Conservation (phyloP, 2,113 vertebrate species). For the Argyrosomus japonicus region DNA sequence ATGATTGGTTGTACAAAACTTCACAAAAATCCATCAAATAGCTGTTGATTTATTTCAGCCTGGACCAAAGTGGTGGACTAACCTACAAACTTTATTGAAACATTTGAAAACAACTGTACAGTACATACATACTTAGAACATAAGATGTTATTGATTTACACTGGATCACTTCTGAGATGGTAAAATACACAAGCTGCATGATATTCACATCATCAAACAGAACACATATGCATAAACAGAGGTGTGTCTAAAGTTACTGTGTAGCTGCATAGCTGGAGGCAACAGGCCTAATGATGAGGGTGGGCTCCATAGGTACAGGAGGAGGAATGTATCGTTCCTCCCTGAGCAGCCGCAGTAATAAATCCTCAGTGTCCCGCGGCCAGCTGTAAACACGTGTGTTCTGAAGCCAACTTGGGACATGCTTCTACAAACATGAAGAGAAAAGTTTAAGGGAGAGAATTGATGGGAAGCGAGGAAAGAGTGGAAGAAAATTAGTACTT, state of each 20-base stretch:
- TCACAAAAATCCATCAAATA: background rate
- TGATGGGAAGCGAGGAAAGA: background rate
- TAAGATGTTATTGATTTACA: background rate
- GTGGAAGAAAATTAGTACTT: background rate
- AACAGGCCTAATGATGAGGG: slow-evolving; percentile 84
- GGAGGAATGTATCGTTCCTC: slow-evolving; percentile 90
- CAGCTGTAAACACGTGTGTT: slow-evolving; percentile 91
- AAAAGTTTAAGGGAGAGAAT: background rate
- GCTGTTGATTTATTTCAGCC: background rate
- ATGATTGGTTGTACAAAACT: background rate
- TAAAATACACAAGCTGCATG: background rate
- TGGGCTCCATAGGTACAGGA: slow-evolving; percentile 87
- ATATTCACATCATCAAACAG: background rate
- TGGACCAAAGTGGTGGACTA: background rate
- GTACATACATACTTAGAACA: background rate
- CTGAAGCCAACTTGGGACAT: slow-evolving; percentile 92
- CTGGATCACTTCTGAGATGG: background rate
- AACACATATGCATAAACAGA: background rate
- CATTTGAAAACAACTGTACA: background rate
- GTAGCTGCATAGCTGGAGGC: slow-evolving; percentile 1
- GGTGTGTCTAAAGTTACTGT: slow-evolving; percentile 32
- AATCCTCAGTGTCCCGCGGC: slow-evolving; percentile 89
- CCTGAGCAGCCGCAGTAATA: slow-evolving; percentile 89
- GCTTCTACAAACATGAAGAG: slow-evolving; percentile 78
- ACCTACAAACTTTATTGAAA: slow-evolving; percentile 24